A percentile compares a stretch with the other conserved stretches of the same genome.
phyloP scores from a whole-genome alignment of 2,797 vertebrate species.

The Hoplostethus mediterraneus region DNA sequence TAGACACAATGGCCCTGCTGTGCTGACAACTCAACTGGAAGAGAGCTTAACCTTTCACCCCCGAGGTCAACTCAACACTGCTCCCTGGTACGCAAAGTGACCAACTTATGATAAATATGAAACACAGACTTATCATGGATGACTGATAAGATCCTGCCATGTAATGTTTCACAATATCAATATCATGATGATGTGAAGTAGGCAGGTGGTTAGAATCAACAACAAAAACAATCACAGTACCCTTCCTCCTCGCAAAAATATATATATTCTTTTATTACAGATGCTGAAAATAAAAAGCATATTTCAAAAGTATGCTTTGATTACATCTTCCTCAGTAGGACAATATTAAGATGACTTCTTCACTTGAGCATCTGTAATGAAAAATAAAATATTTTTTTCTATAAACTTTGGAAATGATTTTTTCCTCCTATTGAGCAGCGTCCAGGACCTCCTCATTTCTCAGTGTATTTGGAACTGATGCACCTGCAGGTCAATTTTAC shows the following conservation, averaged over 20 bases:
- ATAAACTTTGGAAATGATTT: no score
- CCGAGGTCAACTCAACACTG: slow-evolving; percentile 80
- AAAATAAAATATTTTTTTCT: no score
- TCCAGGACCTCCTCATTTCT: no score
- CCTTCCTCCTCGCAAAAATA: neutral
- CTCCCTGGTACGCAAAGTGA: slow-evolving; percentile 74
- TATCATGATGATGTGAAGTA: neutral
- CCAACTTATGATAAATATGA: slow-evolving; percentile 73
- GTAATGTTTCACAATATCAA: neutral
- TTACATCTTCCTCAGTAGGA: no score
- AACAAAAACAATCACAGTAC: neutral
- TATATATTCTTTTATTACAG: no score
- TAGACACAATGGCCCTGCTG: slow-evolving; percentile 84
- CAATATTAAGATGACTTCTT: no score
- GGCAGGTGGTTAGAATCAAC: neutral
- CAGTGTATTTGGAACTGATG: no score
- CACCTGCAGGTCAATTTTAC: no score
- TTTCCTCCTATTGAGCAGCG: no score
- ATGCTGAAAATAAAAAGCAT: no score
- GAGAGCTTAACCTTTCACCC: slow-evolving; percentile 84
- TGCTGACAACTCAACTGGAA: slow-evolving; percentile 87
- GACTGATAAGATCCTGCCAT: slow-evolving; percentile 35
- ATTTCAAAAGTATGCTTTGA: no score
- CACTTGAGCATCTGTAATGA: no score
- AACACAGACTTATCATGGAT: slow-evolving; percentile 36